phyloP scores from a whole-genome alignment of 2,888 invertebrate species.

The Calameuta filiformis region DNA sequence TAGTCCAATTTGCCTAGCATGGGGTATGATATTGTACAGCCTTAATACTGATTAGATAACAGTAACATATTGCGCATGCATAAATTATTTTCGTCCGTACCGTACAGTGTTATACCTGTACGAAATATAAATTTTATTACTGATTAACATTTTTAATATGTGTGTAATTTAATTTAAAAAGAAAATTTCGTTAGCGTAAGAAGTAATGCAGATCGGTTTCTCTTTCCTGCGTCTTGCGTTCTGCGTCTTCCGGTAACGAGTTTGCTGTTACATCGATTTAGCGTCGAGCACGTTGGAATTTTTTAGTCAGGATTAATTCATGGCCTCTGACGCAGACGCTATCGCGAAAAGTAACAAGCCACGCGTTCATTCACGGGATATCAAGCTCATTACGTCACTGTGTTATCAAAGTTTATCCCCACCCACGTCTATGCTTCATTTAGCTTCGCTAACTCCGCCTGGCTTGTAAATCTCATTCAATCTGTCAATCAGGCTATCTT shows the following conservation, averaged over 20 bases:
- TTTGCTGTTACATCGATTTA: conserved; percentile 4
- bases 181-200: not conserved
- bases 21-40: too few species aligned
- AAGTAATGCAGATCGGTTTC: not conserved
- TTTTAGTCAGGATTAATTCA: not conserved
- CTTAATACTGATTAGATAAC: too few species aligned
- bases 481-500: not conserved
- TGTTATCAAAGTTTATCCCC: not conserved
- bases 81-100: not conserved
- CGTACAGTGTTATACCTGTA: not conserved
- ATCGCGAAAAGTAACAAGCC: not conserved
- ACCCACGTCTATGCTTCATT: not conserved
- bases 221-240: not conserved
- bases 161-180: not conserved
- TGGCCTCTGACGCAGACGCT: not conserved
- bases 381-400: not conserved
- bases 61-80: not conserved
- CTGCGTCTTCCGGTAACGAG: not conserved
- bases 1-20: too few species aligned
- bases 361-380: conserved; percentile 1
- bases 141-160: too few species aligned
- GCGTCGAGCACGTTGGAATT: not conserved
- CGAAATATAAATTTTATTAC: not conserved
- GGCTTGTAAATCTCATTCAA: not conserved
- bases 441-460: not conserved